Percentiles rank a stretch among this genome's conserved stretches.
Conservation (phyloP, 2,888 invertebrate genomes). For the Seira ritae region DNA sequence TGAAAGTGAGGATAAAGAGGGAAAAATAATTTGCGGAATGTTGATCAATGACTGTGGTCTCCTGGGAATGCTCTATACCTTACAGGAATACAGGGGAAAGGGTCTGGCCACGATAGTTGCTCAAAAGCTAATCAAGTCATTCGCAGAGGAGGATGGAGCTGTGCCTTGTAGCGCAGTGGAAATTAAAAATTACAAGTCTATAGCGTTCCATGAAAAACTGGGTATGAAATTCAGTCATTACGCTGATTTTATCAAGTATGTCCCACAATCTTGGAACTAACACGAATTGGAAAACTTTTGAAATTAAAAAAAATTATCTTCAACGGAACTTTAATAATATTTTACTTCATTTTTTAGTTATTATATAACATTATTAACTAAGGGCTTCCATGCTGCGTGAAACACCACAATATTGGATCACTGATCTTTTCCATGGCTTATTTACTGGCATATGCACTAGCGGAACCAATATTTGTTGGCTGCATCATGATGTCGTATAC, state of each 20-base stretch:
- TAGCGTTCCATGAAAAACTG: conserved; percentile 50
- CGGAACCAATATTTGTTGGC: conserved; percentile 35
- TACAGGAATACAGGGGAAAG: conserved; percentile 3
- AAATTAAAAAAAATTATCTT: background rate
- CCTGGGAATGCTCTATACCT: conserved; percentile 34
- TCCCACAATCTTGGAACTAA: conserved; percentile 20
- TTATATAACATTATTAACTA: too few species aligned
- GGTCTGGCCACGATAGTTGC: conserved; percentile 16
- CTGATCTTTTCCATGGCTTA: too few species aligned
- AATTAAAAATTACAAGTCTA: conserved; percentile 26
- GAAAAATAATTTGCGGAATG: conserved; percentile 27
- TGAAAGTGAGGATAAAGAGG: background rate
- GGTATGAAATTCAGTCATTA: conserved; percentile 46
- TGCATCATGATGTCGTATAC: conserved; percentile 52
- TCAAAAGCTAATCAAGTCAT: background rate
- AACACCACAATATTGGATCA: too few species aligned
- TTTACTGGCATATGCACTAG: conserved; percentile 7
- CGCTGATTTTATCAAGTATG: conserved; percentile 43
- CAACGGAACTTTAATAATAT: too few species aligned
- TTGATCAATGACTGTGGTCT: conserved; percentile 18
- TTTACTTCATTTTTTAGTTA: too few species aligned
- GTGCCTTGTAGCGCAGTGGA: conserved; percentile 35
- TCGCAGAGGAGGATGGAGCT: background rate
- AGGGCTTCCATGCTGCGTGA: too few species aligned
- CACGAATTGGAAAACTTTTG: background rate